Base-by-base conservation (phyloP, 2,888 invertebrate species). In the Beris chalybata region DNA sequence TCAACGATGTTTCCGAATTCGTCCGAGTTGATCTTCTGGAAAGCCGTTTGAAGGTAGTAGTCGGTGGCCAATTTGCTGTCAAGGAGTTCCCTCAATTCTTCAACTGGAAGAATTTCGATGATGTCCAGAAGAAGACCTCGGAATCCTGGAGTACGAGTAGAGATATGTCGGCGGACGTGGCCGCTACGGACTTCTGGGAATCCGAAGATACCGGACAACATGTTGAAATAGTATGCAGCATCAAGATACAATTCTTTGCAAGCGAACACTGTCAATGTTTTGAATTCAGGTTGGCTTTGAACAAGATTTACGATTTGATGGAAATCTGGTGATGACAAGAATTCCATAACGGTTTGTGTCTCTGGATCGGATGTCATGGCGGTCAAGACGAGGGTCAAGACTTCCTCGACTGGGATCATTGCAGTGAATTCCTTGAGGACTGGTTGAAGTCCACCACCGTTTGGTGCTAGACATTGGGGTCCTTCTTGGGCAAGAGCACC, bases 331-430 rank as follows among this genome's bases (percentile, higher is more conserved):
- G 67, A 67, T 64, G 61, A 43, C 58, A 67, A 45, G 50, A 52
- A 66, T 53, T 64, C 69, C 63, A 69, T 66, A 48, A 67, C 66
- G 13, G 58, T 57, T 61, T 66, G 65, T 29, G 66, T 64, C 56
- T 69, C 69, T 52, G 31, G 31, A 58, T 69, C 69, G 9, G 54
- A 48, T n/a, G 64, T 66, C 32, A 69, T 45, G 12, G 63, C 63
- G 7, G 54, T 57, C 30, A 67, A 31, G 12, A 65, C 45, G 52
- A 66, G 54, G 9, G 54, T 54, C 15, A 66, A 30, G 4, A 64
- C 31, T 32, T 66, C 45, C 11, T 59, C 64, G 12, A 59, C 6
- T 55, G 67, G 67, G 29, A 69, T 38, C 12, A 66, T 5, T 2
- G 4, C 52, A 43, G 52, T 31, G 22, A 69, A 57, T 56, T 64